These are phyloP conservation scores for Vicugna pacos DNA, from an alignment of 2,113 vertebrate genomes.

Conservation along the genomic window DNA sequence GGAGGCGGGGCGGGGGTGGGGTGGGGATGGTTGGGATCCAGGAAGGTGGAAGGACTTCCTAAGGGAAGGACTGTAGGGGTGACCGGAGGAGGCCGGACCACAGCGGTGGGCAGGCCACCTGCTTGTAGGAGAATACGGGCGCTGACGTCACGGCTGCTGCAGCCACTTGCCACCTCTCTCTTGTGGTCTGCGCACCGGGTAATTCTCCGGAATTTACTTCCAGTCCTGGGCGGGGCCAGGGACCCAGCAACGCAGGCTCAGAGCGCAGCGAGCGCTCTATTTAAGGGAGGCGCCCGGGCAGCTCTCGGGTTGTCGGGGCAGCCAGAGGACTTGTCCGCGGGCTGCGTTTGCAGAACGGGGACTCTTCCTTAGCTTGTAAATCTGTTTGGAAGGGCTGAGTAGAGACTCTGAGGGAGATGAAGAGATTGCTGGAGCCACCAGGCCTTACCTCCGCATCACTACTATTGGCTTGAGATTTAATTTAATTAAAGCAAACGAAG, in stretches of 20 bases:
- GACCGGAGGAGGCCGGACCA: not conserved
- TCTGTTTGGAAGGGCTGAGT: not conserved
- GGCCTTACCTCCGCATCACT: not conserved
- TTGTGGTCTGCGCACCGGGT: not conserved
- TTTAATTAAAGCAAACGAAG: not conserved
- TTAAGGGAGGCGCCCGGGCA: not conserved
- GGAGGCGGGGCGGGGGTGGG: too few relatives aligned
- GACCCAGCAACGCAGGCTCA: too few relatives aligned
- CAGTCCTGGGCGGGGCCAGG: not conserved
- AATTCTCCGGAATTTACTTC: not conserved
- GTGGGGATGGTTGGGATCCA: too few relatives aligned
- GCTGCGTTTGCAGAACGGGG: not conserved
- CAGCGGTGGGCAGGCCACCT: not conserved
- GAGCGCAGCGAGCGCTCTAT: not conserved
- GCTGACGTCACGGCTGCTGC: too few relatives aligned
- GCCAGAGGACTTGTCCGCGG: not conserved
- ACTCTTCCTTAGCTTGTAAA: not conserved
- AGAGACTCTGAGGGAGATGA: not conserved
- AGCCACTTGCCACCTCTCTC: not conserved
- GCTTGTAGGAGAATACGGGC: not conserved
- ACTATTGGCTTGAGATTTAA: not conserved
- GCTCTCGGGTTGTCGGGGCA: too few relatives aligned
- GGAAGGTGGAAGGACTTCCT: not conserved
- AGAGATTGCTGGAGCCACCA: not conserved
- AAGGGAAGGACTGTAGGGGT: not conserved